These are phyloP conservation scores for Dicrostonyx torquatus DNA, from an alignment of 2,797 vertebrate genomes.

Conservation along the genomic window DNA sequence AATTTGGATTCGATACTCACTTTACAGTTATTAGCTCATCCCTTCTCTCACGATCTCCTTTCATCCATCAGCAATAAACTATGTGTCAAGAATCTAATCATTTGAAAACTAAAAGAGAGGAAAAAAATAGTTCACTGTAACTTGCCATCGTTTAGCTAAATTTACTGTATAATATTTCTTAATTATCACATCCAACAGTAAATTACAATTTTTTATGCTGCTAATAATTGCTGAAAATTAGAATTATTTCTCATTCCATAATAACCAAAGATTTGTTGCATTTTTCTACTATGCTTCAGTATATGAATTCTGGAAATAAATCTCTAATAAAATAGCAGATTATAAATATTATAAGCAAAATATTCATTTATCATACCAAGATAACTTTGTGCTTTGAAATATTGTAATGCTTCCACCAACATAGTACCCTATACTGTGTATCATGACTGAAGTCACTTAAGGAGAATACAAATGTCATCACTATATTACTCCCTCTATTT, in stretches of 20 bases:
- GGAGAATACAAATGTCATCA: slow-evolving; percentile 25
- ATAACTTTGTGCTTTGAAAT: neutral
- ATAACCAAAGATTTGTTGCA: neutral
- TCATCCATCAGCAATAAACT: slow-evolving; percentile 89
- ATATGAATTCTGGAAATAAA: neutral
- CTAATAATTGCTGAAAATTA: slow-evolving; percentile 17
- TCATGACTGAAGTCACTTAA: neutral
- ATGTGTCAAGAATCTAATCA: slow-evolving; percentile 81
- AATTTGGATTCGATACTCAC: slow-evolving; percentile 88
- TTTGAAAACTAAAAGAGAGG: slow-evolving; percentile 75
- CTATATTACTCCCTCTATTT: neutral
- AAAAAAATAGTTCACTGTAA: slow-evolving; percentile 21
- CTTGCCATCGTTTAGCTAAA: slow-evolving; percentile 26
- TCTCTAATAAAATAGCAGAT: slow-evolving; percentile 4
- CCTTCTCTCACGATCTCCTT: slow-evolving; percentile 85
- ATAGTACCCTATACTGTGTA: neutral
- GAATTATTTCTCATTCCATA: slow-evolving; percentile 24
- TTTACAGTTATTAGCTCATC: slow-evolving; percentile 88
- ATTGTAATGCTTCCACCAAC: neutral
- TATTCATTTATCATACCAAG: neutral
- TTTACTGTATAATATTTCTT: slow-evolving; percentile 3
- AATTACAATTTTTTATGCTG: neutral
- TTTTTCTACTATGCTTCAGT: slow-evolving; percentile 26
- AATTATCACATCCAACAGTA: neutral
- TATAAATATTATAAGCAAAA: neutral